phyloP scores from a whole-genome alignment of 2,888 invertebrate genomes.

The Clanis bilineata region DNA sequence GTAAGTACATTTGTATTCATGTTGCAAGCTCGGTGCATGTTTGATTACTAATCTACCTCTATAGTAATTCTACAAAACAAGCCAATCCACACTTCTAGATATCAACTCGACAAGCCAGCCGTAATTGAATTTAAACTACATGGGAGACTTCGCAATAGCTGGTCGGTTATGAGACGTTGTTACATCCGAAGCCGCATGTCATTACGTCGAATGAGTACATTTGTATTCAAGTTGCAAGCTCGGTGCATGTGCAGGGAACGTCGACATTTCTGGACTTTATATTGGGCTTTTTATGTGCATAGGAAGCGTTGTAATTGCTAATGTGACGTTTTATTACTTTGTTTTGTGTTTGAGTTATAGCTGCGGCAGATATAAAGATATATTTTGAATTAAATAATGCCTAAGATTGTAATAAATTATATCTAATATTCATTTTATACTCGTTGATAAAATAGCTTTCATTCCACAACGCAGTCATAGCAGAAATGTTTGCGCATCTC shows the following conservation, averaged over 20 bases:
- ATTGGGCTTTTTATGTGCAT: constrained; percentile 15
- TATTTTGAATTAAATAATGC: too few species aligned
- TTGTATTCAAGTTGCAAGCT: constrained; percentile 42
- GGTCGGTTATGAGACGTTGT: constrained; percentile 9
- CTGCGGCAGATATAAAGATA: too few species aligned
- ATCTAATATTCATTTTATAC: too few species aligned
- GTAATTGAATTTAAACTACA: constrained; percentile 9
- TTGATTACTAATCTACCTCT: background rate
- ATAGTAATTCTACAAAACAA: background rate
- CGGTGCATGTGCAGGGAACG: constrained; percentile 28
- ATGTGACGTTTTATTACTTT: background rate
- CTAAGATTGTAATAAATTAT: too few species aligned
- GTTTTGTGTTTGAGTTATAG: background rate
- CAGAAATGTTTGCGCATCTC: too few species aligned
- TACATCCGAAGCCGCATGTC: constrained; percentile 22
- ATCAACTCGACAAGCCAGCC: background rate
- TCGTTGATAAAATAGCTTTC: too few species aligned
- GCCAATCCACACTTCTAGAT: background rate
- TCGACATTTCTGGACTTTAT: constrained; percentile 25
- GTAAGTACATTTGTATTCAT: constrained; percentile 49
- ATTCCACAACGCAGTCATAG: too few species aligned
- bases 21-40: constrained; percentile 28
- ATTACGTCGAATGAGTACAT: constrained; percentile 44
- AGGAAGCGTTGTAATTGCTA: background rate
- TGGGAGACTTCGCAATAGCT: background rate